Conservation (phyloP, 2,888 invertebrate genomes). For the Volucella zonaria region DNA sequence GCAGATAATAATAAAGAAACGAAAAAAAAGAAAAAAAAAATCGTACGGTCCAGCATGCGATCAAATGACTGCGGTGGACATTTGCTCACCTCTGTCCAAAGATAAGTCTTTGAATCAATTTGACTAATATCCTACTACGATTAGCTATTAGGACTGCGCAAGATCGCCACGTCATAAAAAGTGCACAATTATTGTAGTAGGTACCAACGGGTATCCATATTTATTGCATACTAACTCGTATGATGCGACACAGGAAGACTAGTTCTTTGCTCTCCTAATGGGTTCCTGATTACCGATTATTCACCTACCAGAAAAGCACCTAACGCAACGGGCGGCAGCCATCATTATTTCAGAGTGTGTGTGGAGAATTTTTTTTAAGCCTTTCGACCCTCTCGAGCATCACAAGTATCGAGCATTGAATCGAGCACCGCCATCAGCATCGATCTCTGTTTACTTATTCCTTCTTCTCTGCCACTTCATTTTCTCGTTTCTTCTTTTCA, state of each 20-base stretch:
- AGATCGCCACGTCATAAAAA: conserved; percentile 52
- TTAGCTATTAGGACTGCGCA: conserved; percentile 42
- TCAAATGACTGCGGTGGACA: conserved; percentile 18
- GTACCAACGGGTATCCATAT: background rate
- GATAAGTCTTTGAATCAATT: background rate
- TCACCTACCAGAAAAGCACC: conserved; percentile 72
- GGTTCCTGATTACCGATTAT: conserved; percentile 71
- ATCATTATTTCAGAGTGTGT: conserved; percentile 62
- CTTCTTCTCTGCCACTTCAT: conserved; percentile 72
- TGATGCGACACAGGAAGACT: conserved; percentile 61
- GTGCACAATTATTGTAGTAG: conserved; percentile 13
- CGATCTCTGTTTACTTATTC: conserved; percentile 73
- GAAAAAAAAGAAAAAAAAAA: conserved; percentile 8
- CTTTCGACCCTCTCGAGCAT: conserved; percentile 51
- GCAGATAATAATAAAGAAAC: conserved; percentile 6
- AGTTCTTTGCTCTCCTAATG: conserved; percentile 68
- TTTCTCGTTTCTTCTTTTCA: conserved; percentile 53
- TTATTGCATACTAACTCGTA: background rate
- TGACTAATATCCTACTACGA: conserved; percentile 33
- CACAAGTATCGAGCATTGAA: conserved; percentile 20
- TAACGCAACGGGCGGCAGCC: conserved; percentile 71
- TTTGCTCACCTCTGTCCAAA: background rate
- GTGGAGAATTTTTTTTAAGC: conserved; percentile 61
- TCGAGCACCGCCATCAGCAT: conserved; percentile 64
- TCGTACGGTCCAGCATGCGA: conserved; percentile 36